Evolutionary conservation across 2,888 invertebrate species (phyloP), one percentile per base, ranked within the genome.

Genomic region (Catocala fraxini): DNA sequence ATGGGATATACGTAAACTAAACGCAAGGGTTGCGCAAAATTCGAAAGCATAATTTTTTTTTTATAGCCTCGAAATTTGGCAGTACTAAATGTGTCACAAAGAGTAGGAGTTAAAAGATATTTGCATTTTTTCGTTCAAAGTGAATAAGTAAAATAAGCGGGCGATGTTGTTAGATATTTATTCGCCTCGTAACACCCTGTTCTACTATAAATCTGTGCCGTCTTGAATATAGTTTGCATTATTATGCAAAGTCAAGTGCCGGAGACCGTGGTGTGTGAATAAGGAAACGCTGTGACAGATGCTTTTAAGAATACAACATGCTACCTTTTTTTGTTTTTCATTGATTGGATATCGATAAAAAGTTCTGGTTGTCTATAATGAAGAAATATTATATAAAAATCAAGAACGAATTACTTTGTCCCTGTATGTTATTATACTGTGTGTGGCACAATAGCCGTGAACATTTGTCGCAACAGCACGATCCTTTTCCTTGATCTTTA

Each of bases 201-300:
- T 77, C 69, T 63, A 68, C 83, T 79, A 87, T 88, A 89, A 87
- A 85, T 88, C 87, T 85, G 84, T 84, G 84, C 77, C 80, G 83
- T 83, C 82, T 84, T 89, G 89, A 89, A 90, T 89, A 87, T 87
- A 89, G 86, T 89, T 89, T 87, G 88, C 89, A 89, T 89, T 89
- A 88, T 89, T 89, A 89, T 89, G 89, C 84, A 86, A 89, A 90
- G 73, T 87, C 85, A 82, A 89, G 88, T 85, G 79, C 63, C 76
- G 73, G 73, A 80, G 82, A 81, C 81, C 63, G 75, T 66, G 70
- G 77, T 70, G 80, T 84, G 87, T 81, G 85, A 84, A 85, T 83
- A 72, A 63, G 70, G 61, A 75, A 70, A 64, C 49, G 64, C 68
- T 68, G 64, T 57, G 75, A 77, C 75, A 83, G 75, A 76, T 75